Percentiles rank a stretch among this genome's conserved stretches.
Conservation (phyloP, 2,113 vertebrate species). For the Cebus imitator region DNA sequence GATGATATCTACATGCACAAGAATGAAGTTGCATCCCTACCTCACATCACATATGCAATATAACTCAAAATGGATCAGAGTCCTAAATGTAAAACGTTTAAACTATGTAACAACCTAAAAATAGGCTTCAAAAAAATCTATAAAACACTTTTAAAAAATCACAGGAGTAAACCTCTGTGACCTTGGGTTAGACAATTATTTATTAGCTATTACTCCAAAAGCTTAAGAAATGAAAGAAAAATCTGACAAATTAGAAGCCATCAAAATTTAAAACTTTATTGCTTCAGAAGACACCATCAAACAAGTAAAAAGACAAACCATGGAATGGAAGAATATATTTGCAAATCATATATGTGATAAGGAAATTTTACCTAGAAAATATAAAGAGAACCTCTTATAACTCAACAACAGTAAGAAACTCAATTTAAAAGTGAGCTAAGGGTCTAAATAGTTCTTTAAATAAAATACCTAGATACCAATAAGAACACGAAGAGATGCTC, state of each 20-base stretch:
- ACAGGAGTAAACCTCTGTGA: neutral
- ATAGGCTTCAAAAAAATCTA: neutral
- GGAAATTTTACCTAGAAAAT: neutral
- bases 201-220: neutral
- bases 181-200: neutral
- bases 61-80: neutral
- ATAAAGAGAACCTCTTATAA: neutral
- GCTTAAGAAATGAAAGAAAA: neutral
- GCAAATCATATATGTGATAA: neutral
- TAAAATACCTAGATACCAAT: neutral
- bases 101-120: neutral
- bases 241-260: neutral
- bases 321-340: neutral
- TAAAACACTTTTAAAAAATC: neutral
- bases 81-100: neutral
- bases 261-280: neutral
- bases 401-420: neutral
- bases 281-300: neutral
- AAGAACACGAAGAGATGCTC: neutral
- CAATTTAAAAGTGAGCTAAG: neutral
- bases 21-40: neutral
- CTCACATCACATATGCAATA: neutral
- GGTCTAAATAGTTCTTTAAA: neutral
- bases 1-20: neutral
- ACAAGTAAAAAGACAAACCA: neutral